Percentiles rank a stretch among this genome's conserved stretches.
These are phyloP conservation scores for Platyura marginata DNA, from an alignment of 1,140 invertebrate genomes.

Conservation along the genomic window DNA sequence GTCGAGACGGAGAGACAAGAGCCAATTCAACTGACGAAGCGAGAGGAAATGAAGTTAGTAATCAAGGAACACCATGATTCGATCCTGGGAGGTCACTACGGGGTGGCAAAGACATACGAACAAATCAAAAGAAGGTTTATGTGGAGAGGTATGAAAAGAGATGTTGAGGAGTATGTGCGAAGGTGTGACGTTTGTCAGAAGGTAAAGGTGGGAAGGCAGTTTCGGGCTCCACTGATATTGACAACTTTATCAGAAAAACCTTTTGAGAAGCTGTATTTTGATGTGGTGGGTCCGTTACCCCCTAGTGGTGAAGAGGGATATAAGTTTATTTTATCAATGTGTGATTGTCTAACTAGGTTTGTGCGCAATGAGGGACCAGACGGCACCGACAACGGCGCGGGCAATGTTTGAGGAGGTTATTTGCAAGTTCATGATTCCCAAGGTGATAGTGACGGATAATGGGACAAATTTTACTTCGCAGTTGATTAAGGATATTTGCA, in stretches of 20 bases:
- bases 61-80: slow-evolving; percentile 15
- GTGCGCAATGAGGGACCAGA: too few species aligned
- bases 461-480: too few species aligned
- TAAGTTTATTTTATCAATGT: too few species aligned
- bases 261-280: slow-evolving; percentile 13
- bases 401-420: too few species aligned
- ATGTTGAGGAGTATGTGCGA: slow-evolving; percentile 10
- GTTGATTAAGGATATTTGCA: slow-evolving; percentile 16
- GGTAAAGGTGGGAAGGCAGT: slow-evolving; percentile 12
- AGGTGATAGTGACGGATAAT: too few species aligned
- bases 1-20: too few species aligned
- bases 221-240: slow-evolving; percentile 10
- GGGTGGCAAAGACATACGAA: slow-evolving; percentile 9
- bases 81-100: slow-evolving; percentile 11
- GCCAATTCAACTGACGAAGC: too few species aligned
- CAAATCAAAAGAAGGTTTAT: slow-evolving; percentile 11
- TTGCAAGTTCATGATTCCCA: too few species aligned
- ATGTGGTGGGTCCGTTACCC: slow-evolving; percentile 16
- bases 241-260: slow-evolving; percentile 6
- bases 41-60: too few species aligned
- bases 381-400: too few species aligned
- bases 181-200: slow-evolving; percentile 12
- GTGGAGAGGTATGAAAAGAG: slow-evolving; percentile 13
- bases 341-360: too few species aligned
- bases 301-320: slow-evolving; percentile 4